Evolutionary conservation across 2,113 vertebrate species (phyloP), one percentile per base, ranked within the genome.

Genomic region (Ammodytes dubius): DNA sequence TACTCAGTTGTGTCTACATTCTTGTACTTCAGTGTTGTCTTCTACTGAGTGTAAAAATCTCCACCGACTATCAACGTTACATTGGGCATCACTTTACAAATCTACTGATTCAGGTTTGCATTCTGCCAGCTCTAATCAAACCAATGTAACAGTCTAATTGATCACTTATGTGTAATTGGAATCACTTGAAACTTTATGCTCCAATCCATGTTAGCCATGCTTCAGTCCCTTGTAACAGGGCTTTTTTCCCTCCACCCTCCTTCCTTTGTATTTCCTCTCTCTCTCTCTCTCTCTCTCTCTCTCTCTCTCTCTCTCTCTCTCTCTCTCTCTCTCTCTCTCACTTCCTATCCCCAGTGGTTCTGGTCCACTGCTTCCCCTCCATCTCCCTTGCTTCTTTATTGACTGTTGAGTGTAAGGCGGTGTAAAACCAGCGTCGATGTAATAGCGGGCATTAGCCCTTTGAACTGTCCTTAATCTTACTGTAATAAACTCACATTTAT

Each of bases 361-460:
- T 67, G 87, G 73, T 91, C 88, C 84, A 49, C 73, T 84, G 88
- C 85, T 82, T 87, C 70, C 54, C 78, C 87, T 87, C 92, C 87
- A 82, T 90, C 87, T 90, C 84, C 75, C 65, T 64, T 42, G 86
- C 86, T 89, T 27, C 82, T 86, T 86, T 95, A 95, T 95, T 93
- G 93, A 94, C 93, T 91, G 86, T 74, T 50, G 90, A 90, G 90
- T 85, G 89, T 87, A 71, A 86, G 93, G 88, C 84, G 74, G 83
- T 89, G 87, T 91, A 93, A 90, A 93, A 95, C 86, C 91, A 90
- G 88, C 77, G 67, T 85, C 66, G 66, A 90, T 91, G 91, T 93
- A 92, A 94, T 93, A 92, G 93, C 78, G 78, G 86, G 86, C 91
- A 93, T 95, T 93, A 94, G 88, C 90, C 90, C 91, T 86, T 87